Percentiles rank a stretch among this genome's conserved stretches.
These are phyloP conservation scores for Ericerus pela DNA, from an alignment of 1,140 invertebrate species.

Conservation along the genomic window DNA sequence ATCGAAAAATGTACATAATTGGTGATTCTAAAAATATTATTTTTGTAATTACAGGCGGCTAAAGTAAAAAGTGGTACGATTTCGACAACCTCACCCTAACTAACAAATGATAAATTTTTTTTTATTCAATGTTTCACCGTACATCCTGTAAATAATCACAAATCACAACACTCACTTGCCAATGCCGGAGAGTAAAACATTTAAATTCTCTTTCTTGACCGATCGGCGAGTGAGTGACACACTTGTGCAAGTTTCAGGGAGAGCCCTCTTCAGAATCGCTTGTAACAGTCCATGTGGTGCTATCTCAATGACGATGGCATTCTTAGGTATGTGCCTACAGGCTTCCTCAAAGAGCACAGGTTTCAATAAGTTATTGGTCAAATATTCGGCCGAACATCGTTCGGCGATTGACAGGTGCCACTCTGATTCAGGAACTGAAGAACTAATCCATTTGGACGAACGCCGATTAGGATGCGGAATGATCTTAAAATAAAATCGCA, in stretches of 20 bases:
- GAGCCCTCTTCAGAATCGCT: constrained; percentile 43
- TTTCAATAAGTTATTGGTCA: constrained; percentile 63
- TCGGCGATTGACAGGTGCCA: constrained; percentile 54
- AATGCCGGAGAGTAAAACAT: constrained; percentile 54
- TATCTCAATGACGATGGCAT: constrained; percentile 39
- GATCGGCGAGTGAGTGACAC: constrained; percentile 64
- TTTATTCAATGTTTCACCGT: too few species aligned
- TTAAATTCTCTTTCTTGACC: constrained; percentile 48
- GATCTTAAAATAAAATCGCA: constrained; percentile 33
- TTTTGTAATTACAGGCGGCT: too few species aligned
- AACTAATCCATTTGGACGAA: constrained; percentile 68
- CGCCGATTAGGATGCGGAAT: constrained; percentile 49
- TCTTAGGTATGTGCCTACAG: constrained; percentile 19
- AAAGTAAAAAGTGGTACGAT: too few species aligned
- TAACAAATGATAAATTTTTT: too few species aligned
- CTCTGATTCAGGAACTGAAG: constrained; percentile 58
- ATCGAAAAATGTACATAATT: too few species aligned
- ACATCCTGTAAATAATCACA: too few species aligned
- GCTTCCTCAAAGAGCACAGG: constrained; percentile 24
- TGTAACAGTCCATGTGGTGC: constrained; percentile 66
- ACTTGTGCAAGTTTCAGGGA: constrained; percentile 42
- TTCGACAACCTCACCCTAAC: too few species aligned
- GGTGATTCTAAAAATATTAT: too few species aligned
- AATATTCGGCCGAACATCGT: constrained; percentile 72
- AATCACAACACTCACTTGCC: constrained; percentile 46